Conservation (phyloP, 2,888 invertebrate genomes). For the Mythimna albipuncta region DNA sequence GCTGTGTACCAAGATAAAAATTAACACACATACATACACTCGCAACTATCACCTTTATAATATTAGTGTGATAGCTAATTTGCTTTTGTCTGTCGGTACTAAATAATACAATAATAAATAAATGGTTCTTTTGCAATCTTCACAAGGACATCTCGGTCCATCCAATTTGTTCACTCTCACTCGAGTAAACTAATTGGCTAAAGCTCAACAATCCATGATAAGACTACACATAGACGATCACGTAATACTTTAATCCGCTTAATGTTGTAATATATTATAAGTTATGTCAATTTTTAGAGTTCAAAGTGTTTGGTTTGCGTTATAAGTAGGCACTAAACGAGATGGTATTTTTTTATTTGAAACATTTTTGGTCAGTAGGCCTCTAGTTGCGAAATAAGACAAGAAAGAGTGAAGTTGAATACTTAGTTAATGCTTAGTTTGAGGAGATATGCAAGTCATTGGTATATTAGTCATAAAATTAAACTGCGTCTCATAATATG, state of each 20-base stretch:
- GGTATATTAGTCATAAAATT: too few species aligned
- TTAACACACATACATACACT: too few species aligned
- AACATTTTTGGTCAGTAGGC: not conserved
- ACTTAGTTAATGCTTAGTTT: too few species aligned
- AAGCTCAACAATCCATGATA: not conserved
- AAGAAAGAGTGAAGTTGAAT: not conserved
- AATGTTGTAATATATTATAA: conserved; percentile 36
- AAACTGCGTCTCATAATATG: too few species aligned
- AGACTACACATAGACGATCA: not conserved
- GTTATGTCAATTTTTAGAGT: conserved; percentile 22
- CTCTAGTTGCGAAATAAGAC: conserved; percentile 13
- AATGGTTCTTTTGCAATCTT: not conserved
- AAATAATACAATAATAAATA: too few species aligned
- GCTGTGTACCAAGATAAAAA: too few species aligned
- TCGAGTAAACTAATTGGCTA: conserved; percentile 14
- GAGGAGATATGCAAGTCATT: too few species aligned
- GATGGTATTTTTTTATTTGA: conserved; percentile 2
- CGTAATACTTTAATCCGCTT: conserved; percentile 23
- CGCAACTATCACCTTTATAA: too few species aligned
- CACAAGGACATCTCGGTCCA: not conserved
- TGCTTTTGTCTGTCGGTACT: too few species aligned
- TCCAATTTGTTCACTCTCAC: not conserved
- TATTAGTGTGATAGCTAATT: too few species aligned
- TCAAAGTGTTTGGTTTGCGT: conserved; percentile 26
- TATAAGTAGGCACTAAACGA: conserved; percentile 21